Evolutionary conservation across 2,888 invertebrate species (phyloP).

Genomic region (Orchesellides sinensis): DNA sequence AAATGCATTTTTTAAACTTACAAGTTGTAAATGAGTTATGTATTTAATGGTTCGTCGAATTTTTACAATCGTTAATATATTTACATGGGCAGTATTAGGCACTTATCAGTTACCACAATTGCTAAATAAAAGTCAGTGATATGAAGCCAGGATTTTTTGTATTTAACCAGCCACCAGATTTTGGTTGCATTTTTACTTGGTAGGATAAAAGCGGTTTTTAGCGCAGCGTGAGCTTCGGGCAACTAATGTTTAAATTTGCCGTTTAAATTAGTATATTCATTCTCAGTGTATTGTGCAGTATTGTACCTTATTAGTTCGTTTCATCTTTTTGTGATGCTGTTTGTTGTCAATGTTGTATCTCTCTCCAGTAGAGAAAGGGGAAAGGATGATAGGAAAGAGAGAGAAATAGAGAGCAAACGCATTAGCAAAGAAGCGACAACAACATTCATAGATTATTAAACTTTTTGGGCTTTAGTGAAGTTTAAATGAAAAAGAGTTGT

Average conservation of each 20-base stretch:
- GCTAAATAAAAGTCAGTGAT: too few species aligned
- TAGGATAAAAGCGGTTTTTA: too few species aligned
- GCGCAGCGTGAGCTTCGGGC: slow-evolving; percentile 21
- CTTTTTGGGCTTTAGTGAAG: slow-evolving; percentile 58
- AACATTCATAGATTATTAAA: slow-evolving; percentile 67
- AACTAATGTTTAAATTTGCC: slow-evolving; percentile 54
- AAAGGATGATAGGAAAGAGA: slow-evolving; percentile 19
- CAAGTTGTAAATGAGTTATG: too few species aligned
- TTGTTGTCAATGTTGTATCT: slow-evolving; percentile 27
- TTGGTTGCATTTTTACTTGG: too few species aligned
- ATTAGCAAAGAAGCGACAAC: slow-evolving; percentile 57
- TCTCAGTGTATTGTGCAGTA: slow-evolving; percentile 31
- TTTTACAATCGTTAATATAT: too few species aligned
- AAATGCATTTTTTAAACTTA: too few species aligned
- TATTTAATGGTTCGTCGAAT: too few species aligned
- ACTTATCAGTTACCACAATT: too few species aligned
- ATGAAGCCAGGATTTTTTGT: too few species aligned
- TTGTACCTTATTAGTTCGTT: slow-evolving; percentile 50
- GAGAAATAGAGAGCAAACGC: not conserved
- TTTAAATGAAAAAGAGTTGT: slow-evolving; percentile 67
- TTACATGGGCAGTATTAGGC: too few species aligned
- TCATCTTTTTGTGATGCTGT: slow-evolving; percentile 17
- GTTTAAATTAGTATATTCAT: slow-evolving; percentile 53
- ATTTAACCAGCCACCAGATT: too few species aligned
- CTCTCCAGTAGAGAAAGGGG: slow-evolving; percentile 19